phyloP scores from a whole-genome alignment of 2,888 invertebrate genomes.

The Lithophane socia region DNA sequence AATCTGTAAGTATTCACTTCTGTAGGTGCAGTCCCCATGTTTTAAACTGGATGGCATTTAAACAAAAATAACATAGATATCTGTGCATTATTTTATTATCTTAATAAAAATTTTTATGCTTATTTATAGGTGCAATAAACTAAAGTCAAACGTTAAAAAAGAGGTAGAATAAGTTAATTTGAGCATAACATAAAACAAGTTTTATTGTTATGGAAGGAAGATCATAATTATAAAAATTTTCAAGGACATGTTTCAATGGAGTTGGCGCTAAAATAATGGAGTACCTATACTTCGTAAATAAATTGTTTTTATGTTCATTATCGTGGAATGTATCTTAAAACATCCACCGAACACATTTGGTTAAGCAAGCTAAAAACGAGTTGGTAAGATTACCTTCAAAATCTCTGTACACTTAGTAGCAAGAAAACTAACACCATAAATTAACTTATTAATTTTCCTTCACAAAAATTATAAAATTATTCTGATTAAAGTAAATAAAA shows the following conservation, averaged over 20 bases:
- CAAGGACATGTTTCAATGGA: background rate
- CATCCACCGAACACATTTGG: background rate
- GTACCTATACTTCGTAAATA: background rate
- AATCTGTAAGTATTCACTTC: background rate
- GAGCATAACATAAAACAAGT: background rate
- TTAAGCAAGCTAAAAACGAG: background rate
- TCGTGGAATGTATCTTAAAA: no score
- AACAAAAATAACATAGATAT: background rate
- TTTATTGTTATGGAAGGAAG: background rate
- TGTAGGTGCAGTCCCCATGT: background rate
- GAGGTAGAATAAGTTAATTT: constrained; percentile 2
- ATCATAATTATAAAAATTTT: background rate
- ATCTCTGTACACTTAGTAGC: background rate
- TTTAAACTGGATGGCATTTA: background rate
- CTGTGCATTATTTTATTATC: background rate
- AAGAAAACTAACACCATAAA: background rate
- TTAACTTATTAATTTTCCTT: background rate
- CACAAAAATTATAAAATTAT: no score
- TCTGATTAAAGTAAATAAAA: background rate
- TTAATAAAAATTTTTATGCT: no score
- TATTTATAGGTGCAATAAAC: background rate
- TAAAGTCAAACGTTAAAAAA: background rate
- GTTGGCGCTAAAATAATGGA: background rate
- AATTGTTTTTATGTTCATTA: background rate
- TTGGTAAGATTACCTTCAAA: background rate